Conservation (phyloP, 2,797 vertebrate species). For the Toxotes lorentzi region DNA sequence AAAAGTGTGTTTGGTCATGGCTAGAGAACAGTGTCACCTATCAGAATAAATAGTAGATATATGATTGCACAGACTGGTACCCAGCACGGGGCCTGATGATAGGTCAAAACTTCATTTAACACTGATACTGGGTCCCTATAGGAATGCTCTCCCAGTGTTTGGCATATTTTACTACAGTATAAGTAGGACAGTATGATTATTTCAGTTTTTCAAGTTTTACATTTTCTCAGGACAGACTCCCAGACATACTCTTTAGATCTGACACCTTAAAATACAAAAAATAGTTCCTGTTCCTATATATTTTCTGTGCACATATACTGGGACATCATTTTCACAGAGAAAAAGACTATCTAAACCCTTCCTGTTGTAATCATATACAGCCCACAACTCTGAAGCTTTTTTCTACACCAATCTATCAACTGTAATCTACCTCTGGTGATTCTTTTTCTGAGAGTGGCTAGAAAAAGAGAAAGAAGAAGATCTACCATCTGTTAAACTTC, state of each 20-base stretch:
- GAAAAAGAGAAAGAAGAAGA: conserved; percentile 24
- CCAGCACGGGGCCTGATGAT: not conserved
- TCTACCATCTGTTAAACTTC: conserved; percentile 49
- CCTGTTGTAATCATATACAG: conserved; percentile 16
- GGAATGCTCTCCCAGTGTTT: not conserved
- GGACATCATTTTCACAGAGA: conserved; percentile 25
- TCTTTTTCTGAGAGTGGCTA: conserved; percentile 54
- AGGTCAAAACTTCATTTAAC: not conserved
- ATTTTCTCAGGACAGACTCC: not conserved
- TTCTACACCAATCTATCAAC: conserved; percentile 51
- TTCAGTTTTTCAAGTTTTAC: not conserved
- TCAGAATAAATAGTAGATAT: not conserved
- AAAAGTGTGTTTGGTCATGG: not conserved
- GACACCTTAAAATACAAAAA: not conserved
- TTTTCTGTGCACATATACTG: not conserved
- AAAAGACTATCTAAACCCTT: conserved; percentile 11
- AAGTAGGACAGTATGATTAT: not conserved
- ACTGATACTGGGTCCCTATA: no score
- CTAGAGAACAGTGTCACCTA: not conserved
- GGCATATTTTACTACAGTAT: not conserved
- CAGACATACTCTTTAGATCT: not conserved
- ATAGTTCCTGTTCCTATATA: not conserved
- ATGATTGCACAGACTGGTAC: not conserved
- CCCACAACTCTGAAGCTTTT: conserved; percentile 19
- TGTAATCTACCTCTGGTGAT: conserved; percentile 58